A percentile compares a stretch with the other conserved stretches of the same genome.
Conservation (phyloP, 2,888 invertebrate species). For the Dugesia japonica region DNA sequence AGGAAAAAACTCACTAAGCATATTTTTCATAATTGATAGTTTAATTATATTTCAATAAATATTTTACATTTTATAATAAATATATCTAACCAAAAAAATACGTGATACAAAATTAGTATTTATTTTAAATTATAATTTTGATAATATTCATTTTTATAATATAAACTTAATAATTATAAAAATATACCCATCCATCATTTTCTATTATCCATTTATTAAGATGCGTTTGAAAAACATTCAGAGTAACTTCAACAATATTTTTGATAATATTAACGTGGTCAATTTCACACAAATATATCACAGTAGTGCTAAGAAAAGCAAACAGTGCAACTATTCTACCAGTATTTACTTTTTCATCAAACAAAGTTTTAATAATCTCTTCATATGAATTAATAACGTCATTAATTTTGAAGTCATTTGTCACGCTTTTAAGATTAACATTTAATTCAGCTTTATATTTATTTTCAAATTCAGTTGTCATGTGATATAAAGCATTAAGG, state of each 20-base stretch:
- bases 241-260: not conserved
- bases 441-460: not conserved
- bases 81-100: no score
- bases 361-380: not conserved
- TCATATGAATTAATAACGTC: not conserved
- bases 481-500: not conserved
- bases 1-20: no score
- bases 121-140: no score
- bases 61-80: no score
- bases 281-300: not conserved
- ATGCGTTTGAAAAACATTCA: not conserved
- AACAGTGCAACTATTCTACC: not conserved
- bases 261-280: not conserved
- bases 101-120: no score
- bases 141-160: no score
- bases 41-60: no score
- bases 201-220: not conserved
- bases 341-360: not conserved
- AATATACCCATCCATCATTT: not conserved
- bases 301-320: not conserved
- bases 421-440: not conserved
- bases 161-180: no score
- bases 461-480: not conserved
- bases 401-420: not conserved
- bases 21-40: no score